A percentile compares a stretch with the other conserved stretches of the same genome.
Conservation (phyloP, 2,113 vertebrate species). For the Arizona elegans region DNA sequence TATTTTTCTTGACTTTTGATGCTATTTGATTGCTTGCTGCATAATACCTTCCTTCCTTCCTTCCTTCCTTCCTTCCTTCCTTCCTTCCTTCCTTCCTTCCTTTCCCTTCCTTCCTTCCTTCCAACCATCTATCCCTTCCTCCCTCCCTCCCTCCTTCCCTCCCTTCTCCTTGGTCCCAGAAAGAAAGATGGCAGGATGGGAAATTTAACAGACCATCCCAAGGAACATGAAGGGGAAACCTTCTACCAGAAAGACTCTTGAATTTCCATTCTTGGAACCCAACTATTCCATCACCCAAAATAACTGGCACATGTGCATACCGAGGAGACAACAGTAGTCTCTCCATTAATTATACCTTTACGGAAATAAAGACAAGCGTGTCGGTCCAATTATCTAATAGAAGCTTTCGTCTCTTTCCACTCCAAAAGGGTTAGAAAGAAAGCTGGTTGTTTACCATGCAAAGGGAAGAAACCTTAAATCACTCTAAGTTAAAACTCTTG, state of each 20-base stretch:
- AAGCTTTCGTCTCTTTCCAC: neutral
- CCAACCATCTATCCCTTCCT: too few species aligned
- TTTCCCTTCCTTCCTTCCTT: neutral
- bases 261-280: neutral
- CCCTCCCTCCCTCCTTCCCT: too few species aligned
- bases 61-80: too few species aligned
- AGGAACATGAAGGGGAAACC: neutral
- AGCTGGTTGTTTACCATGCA: constrained; percentile 6
- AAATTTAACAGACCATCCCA: too few species aligned
- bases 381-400: neutral
- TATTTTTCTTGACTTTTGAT: too few species aligned
- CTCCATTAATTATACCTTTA: neutral
- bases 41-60: too few species aligned
- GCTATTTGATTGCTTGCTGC: too few species aligned
- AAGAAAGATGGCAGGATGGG: too few species aligned
- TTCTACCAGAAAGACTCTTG: constrained; percentile 1
- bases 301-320: neutral
- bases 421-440: neutral
- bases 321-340: neutral
- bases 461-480: neutral
- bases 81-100: too few species aligned
- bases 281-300: constrained; percentile 1
- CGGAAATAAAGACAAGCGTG: neutral
- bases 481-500: neutral
- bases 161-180: too few species aligned